Conservation (phyloP, 35 echinoderm and acorn worm species). For the Acanthaster planci region DNA sequence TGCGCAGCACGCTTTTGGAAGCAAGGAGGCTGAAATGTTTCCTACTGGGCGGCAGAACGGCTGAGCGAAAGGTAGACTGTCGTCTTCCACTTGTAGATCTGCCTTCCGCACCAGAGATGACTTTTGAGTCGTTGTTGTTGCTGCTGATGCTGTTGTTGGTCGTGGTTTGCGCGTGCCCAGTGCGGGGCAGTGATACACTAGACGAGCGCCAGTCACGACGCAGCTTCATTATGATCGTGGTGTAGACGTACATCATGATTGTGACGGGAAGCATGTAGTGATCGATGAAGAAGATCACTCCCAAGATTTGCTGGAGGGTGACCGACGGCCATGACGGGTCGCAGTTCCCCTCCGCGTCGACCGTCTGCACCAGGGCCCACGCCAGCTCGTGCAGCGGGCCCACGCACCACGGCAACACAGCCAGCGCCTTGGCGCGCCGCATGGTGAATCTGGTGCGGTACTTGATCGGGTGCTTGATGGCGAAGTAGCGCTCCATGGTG, state of each 20-base stretch:
- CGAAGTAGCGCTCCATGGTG: conserved; percentile 86
- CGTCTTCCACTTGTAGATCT: not conserved
- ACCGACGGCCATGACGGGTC: not conserved
- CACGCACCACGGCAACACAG: conserved; percentile 66
- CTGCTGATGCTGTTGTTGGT: not conserved
- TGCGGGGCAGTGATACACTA: not conserved
- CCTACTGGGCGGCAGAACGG: not conserved
- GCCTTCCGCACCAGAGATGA: not conserved
- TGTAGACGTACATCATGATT: conserved; percentile 89
- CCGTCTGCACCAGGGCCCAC: conserved; percentile 66
- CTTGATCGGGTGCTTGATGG: conserved; percentile 82
- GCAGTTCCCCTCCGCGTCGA: conserved; percentile 12
- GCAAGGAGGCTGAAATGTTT: conserved; percentile 39
- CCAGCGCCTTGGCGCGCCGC: conserved; percentile 47
- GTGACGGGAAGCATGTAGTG: conserved; percentile 78
- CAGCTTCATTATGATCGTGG: conserved; percentile 69
- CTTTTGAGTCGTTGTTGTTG: conserved; percentile 17
- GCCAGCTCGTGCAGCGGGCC: conserved; percentile 71
- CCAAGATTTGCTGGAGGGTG: not conserved
- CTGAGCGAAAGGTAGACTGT: not conserved
- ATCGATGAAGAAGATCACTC: conserved; percentile 68
- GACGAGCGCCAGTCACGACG: conserved; percentile 27
- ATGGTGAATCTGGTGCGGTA: conserved; percentile 72
- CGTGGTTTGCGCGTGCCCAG: not conserved
- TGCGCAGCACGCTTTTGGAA: conserved; percentile 72